Percentiles rank a stretch among this genome's conserved stretches.
Evolutionary conservation across 2,888 invertebrate genomes (phyloP).

Genomic region (Lepas anatifera): DNA sequence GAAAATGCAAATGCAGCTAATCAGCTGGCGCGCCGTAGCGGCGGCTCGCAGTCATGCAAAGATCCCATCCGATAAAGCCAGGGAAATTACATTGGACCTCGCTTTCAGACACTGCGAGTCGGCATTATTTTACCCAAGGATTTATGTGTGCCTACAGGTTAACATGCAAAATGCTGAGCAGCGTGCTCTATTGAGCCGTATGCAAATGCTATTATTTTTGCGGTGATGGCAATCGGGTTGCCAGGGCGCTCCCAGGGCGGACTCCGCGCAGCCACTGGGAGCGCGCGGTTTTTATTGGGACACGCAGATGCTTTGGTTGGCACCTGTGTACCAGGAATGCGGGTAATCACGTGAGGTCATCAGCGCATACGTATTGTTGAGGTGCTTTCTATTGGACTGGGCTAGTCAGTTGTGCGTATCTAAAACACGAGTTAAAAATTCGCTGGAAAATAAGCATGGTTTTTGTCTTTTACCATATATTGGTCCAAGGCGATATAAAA

Average conservation of each 20-base stretch:
- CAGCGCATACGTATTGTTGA: too few species aligned
- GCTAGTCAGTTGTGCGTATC: too few species aligned
- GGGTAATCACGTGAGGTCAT: neutral
- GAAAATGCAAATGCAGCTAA: constrained; percentile 9
- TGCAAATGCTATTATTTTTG: constrained; percentile 14
- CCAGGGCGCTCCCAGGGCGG: neutral
- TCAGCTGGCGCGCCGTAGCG: neutral
- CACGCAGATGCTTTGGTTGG: neutral
- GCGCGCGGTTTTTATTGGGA: neutral
- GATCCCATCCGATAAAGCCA: neutral
- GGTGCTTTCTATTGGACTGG: too few species aligned
- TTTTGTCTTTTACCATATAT: too few species aligned
- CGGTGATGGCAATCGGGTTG: constrained; percentile 7
- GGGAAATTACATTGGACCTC: neutral
- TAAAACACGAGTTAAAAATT: too few species aligned
- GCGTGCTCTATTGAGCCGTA: neutral
- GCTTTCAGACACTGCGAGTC: neutral
- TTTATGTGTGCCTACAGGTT: neutral
- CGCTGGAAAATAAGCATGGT: too few species aligned
- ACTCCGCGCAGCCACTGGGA: neutral
- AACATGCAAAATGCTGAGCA: neutral
- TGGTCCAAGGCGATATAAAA: too few species aligned
- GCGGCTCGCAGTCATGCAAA: too few species aligned
- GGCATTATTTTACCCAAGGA: neutral
- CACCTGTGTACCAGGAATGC: neutral